Conservation (phyloP, 2,797 vertebrate genomes). For the Neosilurus mollespiculum region DNA sequence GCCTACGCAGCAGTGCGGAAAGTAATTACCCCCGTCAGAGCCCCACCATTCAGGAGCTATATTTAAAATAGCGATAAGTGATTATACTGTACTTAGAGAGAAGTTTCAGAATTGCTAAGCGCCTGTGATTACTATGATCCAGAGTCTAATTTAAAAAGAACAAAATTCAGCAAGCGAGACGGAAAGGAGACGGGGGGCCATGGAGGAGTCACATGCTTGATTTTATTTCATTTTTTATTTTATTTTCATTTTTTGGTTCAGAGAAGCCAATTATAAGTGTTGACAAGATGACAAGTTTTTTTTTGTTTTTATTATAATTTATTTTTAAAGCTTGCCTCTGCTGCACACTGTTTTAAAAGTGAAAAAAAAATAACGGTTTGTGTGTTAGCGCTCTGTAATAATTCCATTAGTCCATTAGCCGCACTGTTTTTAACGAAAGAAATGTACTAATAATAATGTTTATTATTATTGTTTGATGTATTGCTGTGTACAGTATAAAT, state of each 20-base stretch:
- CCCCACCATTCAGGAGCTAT: slow-evolving; percentile 59
- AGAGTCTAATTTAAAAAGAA: slow-evolving; percentile 48
- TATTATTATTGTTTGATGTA: too few relatives aligned
- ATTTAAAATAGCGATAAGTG: slow-evolving; percentile 69
- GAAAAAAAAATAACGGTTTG: slow-evolving; percentile 9
- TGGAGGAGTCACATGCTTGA: slow-evolving; percentile 38
- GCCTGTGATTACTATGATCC: slow-evolving; percentile 59
- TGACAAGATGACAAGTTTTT: slow-evolving; percentile 52
- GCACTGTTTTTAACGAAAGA: slow-evolving; percentile 54
- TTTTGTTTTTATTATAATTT: slow-evolving; percentile 43
- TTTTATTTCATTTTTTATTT: not conserved
- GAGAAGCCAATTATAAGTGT: slow-evolving; percentile 53
- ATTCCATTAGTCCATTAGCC: slow-evolving; percentile 53
- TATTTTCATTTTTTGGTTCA: slow-evolving; percentile 23
- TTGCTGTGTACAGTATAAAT: slow-evolving; percentile 52
- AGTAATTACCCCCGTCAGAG: slow-evolving; percentile 60
- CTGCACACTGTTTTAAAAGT: slow-evolving; percentile 45
- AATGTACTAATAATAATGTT: slow-evolving; percentile 22
- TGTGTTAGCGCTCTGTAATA: slow-evolving; percentile 47
- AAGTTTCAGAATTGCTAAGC: slow-evolving; percentile 53
- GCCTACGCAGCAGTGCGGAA: slow-evolving; percentile 46
- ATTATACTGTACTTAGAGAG: slow-evolving; percentile 66
- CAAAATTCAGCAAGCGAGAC: slow-evolving; percentile 15
- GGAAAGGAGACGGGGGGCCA: slow-evolving; percentile 44
- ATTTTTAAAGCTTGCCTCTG: slow-evolving; percentile 43